Base-by-base conservation (phyloP, 1,140 invertebrate genomes). In the Triops longicaudatus region DNA sequence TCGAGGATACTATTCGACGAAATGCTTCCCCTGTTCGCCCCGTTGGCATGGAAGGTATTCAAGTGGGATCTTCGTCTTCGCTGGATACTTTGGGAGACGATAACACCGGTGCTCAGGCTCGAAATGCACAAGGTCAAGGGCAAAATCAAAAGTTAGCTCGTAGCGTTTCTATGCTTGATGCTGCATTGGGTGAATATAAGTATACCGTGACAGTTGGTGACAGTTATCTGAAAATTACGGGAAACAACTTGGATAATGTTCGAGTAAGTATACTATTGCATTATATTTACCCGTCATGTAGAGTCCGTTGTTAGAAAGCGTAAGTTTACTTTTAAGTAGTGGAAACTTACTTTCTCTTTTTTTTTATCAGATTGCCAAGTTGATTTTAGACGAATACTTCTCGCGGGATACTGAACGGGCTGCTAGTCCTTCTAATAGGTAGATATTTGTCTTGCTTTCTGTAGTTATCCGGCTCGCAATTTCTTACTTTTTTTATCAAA, bases 1-100 rank as follows among this genome's bases (percentile, higher is more conserved):
- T 97, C 82, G 93, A 95, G 84, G 93, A 96, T 83, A 96, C 94
- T 71, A 97, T 97, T 78, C 88, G 92, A 80, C 89, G 94, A 82
- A 96, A 97, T 86, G 93, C 93, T 78, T 96, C 93, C 31, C 94
- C 94, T 72, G 91, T 95, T 76, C 88, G 92, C 81, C 83, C 90
- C 76, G 89, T 90, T 79, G 74, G 37, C 26, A 72, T 72, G 72
- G 79, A 63, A 63, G 22, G 50, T 12, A n/a, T 63, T 6, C 50
- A 77, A 17, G n/a, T 72, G 6, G 71, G 37, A 37, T 37, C 27
- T 31, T 75, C 71, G n/a, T 41, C 31, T 77, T 77, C 37, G 27
- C 42, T 75, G 26, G 74, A 75, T 14, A 63, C 50, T 63, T 63
- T 63, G 50, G 50, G 50, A 17, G 50, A 63, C 22, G 50, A 63